Base-by-base conservation (phyloP, 2,797 vertebrate species). In the Poecilia picta region DNA sequence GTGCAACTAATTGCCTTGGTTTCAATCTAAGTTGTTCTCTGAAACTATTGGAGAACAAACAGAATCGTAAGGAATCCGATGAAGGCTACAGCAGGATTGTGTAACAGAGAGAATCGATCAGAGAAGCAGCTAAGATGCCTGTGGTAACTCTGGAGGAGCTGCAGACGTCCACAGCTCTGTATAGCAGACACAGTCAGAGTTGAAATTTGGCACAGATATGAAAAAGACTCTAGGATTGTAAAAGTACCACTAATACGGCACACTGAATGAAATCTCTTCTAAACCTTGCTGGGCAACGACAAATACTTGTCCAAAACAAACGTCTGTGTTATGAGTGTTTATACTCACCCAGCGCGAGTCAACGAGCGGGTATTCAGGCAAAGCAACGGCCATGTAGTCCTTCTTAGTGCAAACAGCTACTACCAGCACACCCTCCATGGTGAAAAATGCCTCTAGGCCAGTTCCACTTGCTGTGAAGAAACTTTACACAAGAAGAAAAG, bases 341-440 rank as follows among this genome's bases (percentile, higher is more conserved):
- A 75, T 49, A 81, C 97, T 95, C 90, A 99, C 98, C 98, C 98
- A 99, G 72, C 94, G 87, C 0, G 96, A 97, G 90, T 99, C 97
- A 0, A 89, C 95, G 46, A 99, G 97, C 64, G 94, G 91, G 15
- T 95, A 86, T 62, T 98, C 97, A 0, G 96, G 96, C 87, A 99
- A 86, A 0, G 97, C 94, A 33, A 99, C 92, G 0, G 98, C 98
- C 96, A 99, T 96, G 93, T 99, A 99, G 43, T 99, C 98, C 88
- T 98, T 99, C 93, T 97, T 98, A 71, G 98, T 99, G 94, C 98
- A 99, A 75, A 99, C 98, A 0, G 98, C 98, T 82, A 98, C 98
- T 85, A 99, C 98, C 91, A 99, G 93, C 84, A 97, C 95, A 0
- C 98, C 97, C 0, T 97, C 95, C 0, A 95, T 85, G 0, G 97